phyloP scores from a whole-genome alignment of 2,888 invertebrate species.

The Habrosyne pyritoides region DNA sequence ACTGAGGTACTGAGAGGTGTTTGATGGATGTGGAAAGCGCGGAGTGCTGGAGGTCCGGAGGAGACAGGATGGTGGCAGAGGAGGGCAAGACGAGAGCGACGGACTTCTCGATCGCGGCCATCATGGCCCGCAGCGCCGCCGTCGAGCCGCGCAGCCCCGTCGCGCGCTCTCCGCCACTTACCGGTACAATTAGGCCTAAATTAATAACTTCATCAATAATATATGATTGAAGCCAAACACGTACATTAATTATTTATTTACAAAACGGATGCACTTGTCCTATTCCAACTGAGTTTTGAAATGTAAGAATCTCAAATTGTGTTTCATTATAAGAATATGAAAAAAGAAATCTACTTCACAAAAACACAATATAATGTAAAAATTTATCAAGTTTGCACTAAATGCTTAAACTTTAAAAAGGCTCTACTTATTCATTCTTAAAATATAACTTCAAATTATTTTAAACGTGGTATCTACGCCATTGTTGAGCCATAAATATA shows the following conservation, averaged over 20 bases:
- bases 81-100: conserved; percentile 87
- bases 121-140: conserved; percentile 89
- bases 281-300: too few species aligned
- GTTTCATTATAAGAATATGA: too few species aligned
- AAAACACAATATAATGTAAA: too few species aligned
- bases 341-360: too few species aligned
- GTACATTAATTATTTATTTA: background rate
- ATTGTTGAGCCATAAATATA: too few species aligned
- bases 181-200: conserved; percentile 73
- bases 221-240: background rate
- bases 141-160: conserved; percentile 74
- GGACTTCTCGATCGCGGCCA: conserved; percentile 97
- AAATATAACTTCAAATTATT: too few species aligned
- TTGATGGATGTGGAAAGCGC: conserved; percentile 79
- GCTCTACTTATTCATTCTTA: too few species aligned
- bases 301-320: too few species aligned
- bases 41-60: conserved; percentile 70
- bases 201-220: conserved; percentile 7
- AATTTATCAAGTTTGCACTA: too few species aligned
- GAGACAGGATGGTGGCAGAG: conserved; percentile 78
- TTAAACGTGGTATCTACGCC: too few species aligned
- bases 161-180: conserved; percentile 71
- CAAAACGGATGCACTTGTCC: too few species aligned
- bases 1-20: conserved; percentile 58
- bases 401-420: too few species aligned